Evolutionary conservation across 2,888 invertebrate species (phyloP).

Genomic region (Aspidiotus destructor): DNA sequence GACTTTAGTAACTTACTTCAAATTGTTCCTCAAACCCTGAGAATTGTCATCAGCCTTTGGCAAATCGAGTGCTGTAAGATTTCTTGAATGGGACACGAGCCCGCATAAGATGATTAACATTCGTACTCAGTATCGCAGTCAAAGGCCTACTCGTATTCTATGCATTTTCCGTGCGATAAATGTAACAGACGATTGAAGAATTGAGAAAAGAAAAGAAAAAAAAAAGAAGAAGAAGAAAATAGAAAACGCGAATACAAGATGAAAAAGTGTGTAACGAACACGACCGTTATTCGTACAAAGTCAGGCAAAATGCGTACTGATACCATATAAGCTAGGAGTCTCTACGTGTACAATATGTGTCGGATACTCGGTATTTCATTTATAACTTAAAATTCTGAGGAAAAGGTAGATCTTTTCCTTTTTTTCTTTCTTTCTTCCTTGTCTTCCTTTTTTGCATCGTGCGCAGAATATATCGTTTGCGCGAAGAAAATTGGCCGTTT

Average conservation of each 20-base stretch:
- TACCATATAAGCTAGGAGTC: no score
- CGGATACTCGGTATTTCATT: constrained; percentile 7
- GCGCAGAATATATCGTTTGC: constrained; percentile 25
- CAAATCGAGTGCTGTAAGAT: no score
- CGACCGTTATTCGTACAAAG: not conserved
- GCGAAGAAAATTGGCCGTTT: constrained; percentile 26
- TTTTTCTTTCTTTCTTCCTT: no score
- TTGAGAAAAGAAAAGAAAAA: not conserved
- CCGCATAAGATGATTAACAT: no score
- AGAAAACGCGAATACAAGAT: not conserved
- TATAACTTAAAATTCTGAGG: constrained; percentile 31
- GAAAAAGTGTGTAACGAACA: not conserved
- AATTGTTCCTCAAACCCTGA: no score
- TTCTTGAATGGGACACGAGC: no score
- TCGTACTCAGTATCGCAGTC: no score
- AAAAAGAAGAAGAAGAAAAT: not conserved
- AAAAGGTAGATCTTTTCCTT: constrained; percentile 27
- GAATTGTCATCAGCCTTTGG: no score
- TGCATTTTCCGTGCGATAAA: no score
- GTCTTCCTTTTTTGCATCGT: constrained; percentile 23
- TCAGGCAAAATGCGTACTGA: not conserved
- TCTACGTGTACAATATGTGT: not conserved
- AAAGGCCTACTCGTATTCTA: no score
- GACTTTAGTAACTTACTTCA: no score
- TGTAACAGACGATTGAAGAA: no score